Base-by-base conservation (phyloP, 2,888 invertebrate species). In the Selenia dentaria region DNA sequence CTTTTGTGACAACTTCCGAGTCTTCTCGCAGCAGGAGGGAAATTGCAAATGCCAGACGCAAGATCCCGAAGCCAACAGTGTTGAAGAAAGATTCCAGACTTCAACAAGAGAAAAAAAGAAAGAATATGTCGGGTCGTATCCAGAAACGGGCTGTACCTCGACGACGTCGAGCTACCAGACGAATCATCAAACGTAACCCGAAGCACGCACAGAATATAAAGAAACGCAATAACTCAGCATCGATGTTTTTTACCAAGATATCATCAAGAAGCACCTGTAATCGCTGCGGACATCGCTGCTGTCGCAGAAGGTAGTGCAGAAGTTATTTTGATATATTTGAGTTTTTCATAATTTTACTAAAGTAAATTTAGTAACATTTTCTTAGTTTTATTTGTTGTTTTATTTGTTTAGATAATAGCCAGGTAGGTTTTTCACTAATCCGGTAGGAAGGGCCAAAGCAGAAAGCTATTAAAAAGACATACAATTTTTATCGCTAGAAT, bases 201-300 rank as follows among this genome's bases (percentile, higher is more conserved):
- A 68, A 55, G 28, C 34, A 44, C 0, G 51, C 31, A 27, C 51
- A 36, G 1, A 53, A 56, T 0, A 64, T 51, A 26, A 70, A 57
- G 37, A 49, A 48, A 1, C 55, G 64, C 1, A 59, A 57, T 0
- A 11, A 47, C 3, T 80, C 81, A 2, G 49, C 59, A 0, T 69
- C 77, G 0, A 73, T 77, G 0, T 61, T 76, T n/a, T 69, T 70
- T 38, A 66, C 73, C 22, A 67, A 62, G 10, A 12, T 69, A 2
- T 76, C 79, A 1, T 64, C 71, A 2, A 33, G 29, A 11, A 39
- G 25, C 34, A 48, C 57, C 0, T 83, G 81, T 47, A 46, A 51
- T 18, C 63, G 70, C 41, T 85, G 85, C 44, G 78, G 82, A 10
- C 79, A 80, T 45, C 76, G 75, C 1, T 76, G 77, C 55, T 79